Evolutionary conservation across 2,113 vertebrate genomes (phyloP).

Genomic region (Saccopteryx bilineata): DNA sequence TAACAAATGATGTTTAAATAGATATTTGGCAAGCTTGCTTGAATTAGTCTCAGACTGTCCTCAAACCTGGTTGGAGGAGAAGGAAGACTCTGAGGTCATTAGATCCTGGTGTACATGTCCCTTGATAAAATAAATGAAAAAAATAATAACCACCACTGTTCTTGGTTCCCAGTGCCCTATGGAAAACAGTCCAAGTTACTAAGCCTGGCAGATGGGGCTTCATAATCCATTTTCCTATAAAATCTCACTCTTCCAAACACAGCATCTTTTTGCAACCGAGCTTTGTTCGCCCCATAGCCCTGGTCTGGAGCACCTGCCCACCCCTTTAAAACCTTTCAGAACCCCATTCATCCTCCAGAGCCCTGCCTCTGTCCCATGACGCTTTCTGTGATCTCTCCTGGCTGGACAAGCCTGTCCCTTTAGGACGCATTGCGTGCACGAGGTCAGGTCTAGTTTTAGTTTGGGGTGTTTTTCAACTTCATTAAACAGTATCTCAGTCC

Average conservation of each 20-base stretch:
- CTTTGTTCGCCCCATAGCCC: neutral
- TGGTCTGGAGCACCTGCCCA: neutral
- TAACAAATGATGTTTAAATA: neutral
- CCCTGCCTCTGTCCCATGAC: fast-evolving
- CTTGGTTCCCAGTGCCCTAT: neutral
- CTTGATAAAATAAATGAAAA: constrained; percentile 2
- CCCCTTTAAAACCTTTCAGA: neutral
- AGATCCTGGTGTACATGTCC: neutral
- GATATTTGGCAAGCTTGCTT: neutral
- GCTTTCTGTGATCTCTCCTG: neutral
- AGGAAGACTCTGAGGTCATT: neutral
- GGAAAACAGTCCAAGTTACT: neutral
- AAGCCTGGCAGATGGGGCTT: neutral
- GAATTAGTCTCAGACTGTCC: neutral
- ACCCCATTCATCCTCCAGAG: neutral
- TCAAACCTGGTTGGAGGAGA: neutral
- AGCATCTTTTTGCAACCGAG: neutral
- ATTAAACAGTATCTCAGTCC: neutral
- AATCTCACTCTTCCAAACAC: neutral
- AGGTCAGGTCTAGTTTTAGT: neutral
- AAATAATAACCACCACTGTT: neutral
- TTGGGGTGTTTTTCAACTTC: neutral
- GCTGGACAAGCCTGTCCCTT: neutral
- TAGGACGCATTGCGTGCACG: fast-evolving
- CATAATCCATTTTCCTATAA: neutral